Conservation (phyloP, 2,888 invertebrate species). For the Dryomyza anilis region DNA sequence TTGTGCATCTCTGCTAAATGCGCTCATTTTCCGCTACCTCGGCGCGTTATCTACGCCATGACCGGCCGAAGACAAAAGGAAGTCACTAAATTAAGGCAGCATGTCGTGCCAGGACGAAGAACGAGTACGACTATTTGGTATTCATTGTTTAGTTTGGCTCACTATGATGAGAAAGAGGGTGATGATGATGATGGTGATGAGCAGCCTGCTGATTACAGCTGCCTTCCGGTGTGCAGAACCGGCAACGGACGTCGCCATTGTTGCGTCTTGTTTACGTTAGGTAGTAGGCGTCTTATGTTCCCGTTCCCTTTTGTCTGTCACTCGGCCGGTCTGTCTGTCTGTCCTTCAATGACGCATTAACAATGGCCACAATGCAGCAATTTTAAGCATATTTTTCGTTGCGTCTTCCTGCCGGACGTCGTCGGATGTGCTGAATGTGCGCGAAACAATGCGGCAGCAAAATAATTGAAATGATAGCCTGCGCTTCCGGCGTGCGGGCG, state of each 20-base stretch:
- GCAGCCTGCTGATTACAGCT: not conserved
- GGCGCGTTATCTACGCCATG: not conserved
- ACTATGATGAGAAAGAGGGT: not conserved
- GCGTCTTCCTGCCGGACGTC: constrained; percentile 6
- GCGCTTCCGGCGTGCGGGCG: not conserved
- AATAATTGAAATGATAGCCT: constrained; percentile 18
- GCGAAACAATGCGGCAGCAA: constrained; percentile 2
- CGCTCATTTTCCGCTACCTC: constrained; percentile 18
- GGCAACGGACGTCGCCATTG: not conserved
- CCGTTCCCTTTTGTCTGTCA: not conserved
- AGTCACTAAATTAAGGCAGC: constrained; percentile 15
- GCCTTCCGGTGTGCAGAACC: constrained; percentile 10
- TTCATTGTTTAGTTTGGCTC: not conserved
- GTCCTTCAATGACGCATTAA: not conserved
- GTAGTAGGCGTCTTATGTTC: too few relatives aligned
- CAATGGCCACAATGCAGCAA: not conserved
- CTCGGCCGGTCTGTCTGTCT: not conserved
- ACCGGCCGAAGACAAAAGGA: constrained; percentile 3
- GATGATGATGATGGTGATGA: constrained; percentile 1
- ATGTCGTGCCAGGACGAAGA: not conserved
- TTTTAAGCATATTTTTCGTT: not conserved
- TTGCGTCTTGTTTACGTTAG: too few relatives aligned
- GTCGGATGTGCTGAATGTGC: not conserved
- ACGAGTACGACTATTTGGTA: not conserved
- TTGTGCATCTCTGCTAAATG: constrained; percentile 21